phyloP scores from a whole-genome alignment of 2,797 vertebrate genomes.

The Squalus acanthias region DNA sequence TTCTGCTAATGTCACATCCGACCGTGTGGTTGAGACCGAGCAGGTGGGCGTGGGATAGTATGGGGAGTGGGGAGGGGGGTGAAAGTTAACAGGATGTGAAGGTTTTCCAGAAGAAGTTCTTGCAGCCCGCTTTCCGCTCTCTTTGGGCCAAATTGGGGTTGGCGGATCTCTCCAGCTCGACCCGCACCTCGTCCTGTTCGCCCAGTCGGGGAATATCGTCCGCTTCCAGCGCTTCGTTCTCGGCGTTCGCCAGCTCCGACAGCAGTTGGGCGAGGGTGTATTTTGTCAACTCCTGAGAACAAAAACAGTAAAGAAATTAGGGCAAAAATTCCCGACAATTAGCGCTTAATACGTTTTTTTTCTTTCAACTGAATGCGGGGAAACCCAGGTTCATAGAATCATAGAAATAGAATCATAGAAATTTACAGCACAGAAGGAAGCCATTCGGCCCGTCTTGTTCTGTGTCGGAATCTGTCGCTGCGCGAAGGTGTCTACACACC shows the following conservation, averaged over 20 bases:
- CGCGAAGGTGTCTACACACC: not conserved
- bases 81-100: constrained; percentile 89
- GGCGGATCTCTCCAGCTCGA: constrained; percentile 80
- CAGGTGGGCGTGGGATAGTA: not conserved
- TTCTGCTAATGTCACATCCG: constrained; percentile 43
- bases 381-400: not conserved
- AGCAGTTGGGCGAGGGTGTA: constrained; percentile 81
- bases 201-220: constrained; percentile 68
- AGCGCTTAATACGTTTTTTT: too few relatives aligned
- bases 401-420: too few relatives aligned
- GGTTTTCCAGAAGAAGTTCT: constrained; percentile 99
- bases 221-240: constrained; percentile 84
- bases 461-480: too few relatives aligned
- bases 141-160: constrained; percentile 77
- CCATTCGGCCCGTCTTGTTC: too few relatives aligned
- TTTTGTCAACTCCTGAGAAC: constrained; percentile 72
- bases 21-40: not conserved
- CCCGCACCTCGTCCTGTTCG: constrained; percentile 72
- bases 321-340: not conserved
- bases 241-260: constrained; percentile 80
- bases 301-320: not conserved
- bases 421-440: too few relatives aligned
- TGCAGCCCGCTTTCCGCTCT: constrained; percentile 96
- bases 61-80: constrained; percentile 34
- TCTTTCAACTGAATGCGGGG: not conserved